These are phyloP conservation scores for Diplolepis rosae DNA, from an alignment of 2,888 invertebrate genomes.

Conservation along the genomic window DNA sequence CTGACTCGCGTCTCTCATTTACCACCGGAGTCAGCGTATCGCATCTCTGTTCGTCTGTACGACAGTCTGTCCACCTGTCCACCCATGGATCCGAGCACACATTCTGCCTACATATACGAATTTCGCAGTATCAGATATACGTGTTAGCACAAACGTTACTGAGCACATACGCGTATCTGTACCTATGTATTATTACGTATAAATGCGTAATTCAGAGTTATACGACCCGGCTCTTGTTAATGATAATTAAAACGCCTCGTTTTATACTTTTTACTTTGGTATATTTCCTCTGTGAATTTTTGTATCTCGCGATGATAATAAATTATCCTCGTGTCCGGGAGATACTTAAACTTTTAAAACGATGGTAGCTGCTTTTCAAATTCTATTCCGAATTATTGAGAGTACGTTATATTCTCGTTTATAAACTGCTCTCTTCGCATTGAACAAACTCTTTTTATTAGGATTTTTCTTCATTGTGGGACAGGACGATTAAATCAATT, in stretches of 20 bases:
- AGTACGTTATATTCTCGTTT: too few species aligned
- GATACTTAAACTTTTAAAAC: conserved; percentile 15
- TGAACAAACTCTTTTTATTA: too few species aligned
- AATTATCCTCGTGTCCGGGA: conserved; percentile 15
- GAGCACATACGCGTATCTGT: conserved; percentile 49
- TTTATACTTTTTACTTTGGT: conserved; percentile 61
- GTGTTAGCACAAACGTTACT: conserved; percentile 44
- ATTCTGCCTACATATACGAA: conserved; percentile 44
- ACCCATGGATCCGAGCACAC: conserved; percentile 48
- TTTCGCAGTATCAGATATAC: conserved; percentile 46
- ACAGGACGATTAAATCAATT: too few species aligned
- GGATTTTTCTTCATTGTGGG: too few species aligned
- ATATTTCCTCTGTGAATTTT: conserved; percentile 40
- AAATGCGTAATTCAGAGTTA: conserved; percentile 73
- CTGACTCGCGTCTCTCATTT: conserved; percentile 63
- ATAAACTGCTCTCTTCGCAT: too few species aligned
- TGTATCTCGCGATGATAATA: conserved; percentile 24
- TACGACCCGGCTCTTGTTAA: conserved; percentile 69
- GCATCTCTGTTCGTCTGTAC: conserved; percentile 55
- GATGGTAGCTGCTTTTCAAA: conserved; percentile 9
- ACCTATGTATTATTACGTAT: conserved; percentile 69
- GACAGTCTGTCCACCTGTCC: conserved; percentile 49
- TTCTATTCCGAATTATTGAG: too few species aligned
- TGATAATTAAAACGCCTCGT: conserved; percentile 72
- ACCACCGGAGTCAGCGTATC: conserved; percentile 64